Evolutionary conservation across 2,888 invertebrate species (phyloP), one percentile per base, ranked within the genome.

Genomic region (Aleiodes testaceus): DNA sequence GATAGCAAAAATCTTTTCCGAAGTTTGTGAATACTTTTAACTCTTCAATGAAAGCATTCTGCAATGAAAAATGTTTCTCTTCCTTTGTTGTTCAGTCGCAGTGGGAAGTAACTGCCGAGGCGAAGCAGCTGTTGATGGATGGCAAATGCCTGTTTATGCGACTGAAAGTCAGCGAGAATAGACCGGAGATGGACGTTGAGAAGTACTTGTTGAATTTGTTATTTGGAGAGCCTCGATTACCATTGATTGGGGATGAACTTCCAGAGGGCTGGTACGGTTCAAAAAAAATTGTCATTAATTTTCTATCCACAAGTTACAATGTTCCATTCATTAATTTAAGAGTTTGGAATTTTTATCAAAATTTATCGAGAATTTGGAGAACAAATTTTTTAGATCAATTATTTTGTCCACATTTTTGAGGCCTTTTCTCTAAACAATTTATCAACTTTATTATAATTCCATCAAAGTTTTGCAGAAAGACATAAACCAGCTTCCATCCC

Each of bases 81-180:
- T 42, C 11, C 9, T 50, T 22, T 5, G 7, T 55, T 20, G 61
- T 36, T 0, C 50, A 86, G 86, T 80, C 82, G 2, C 78, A 81
- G 20, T 85, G 84, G 72, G 75, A 77, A 36, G 75, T 85, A 47
- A 73, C 81, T 7, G 78, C 80, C 7, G 79, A 77, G 47, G 77
- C 77, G 1, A 81, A 80, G 72, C 79, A 81, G 69, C 69, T 85
- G 26, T 66, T 86, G 9, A 65, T 81, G 2, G 84, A 85, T 68
- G 86, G 85, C 26, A 84, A 84, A 76, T 84, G 83, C 69, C 74
- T 86, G 78, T 82, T 82, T 20, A 80, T 87, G 76, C 79, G 86
- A 20, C 73, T 87, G 12, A 81, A 80, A 75, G 67, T 82, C 1
- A 74, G 65, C 26, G 81, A 81, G 3, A 80, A 79, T 52, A 78